These are phyloP conservation scores for Ammodytes dubius DNA, from an alignment of 2,113 vertebrate species.

Conservation along the genomic window DNA sequence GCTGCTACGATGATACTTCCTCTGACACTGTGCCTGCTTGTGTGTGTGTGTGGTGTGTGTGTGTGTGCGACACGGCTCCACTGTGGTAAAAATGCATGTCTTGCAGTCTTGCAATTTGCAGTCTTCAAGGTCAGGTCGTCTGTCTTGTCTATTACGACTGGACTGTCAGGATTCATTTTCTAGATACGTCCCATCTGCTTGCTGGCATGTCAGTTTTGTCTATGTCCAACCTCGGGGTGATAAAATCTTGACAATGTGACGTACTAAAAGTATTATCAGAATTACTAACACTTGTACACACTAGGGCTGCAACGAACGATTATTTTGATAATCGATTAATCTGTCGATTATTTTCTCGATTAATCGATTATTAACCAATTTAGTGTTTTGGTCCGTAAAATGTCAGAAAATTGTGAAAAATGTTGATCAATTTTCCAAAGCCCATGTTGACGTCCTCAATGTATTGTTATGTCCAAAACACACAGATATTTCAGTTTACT, in stretches of 20 bases:
- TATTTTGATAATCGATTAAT: no score
- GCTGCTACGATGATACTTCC: neutral
- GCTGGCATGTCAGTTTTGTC: neutral
- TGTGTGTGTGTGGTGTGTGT: slow-evolving; percentile 13
- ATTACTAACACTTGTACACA: neutral
- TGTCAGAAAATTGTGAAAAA: no score
- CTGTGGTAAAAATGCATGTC: slow-evolving; percentile 29
- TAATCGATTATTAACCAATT: no score
- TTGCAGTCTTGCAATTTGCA: slow-evolving; percentile 10
- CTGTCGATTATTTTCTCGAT: no score
- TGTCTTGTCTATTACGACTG: slow-evolving; percentile 1
- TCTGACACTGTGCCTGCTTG: slow-evolving; percentile 2
- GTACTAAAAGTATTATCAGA: slow-evolving; percentile 16
- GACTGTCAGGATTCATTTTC: slow-evolving; percentile 22
- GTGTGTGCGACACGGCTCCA: neutral
- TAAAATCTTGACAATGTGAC: slow-evolving; percentile 3
- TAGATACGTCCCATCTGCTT: slow-evolving; percentile 35
- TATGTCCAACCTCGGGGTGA: slow-evolving; percentile 5
- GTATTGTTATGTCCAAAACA: no score
- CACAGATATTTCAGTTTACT: no score
- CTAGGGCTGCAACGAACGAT: no score
- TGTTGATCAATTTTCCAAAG: no score
- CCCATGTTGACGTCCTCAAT: no score
- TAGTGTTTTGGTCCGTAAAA: no score
- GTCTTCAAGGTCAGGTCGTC: slow-evolving; percentile 43